Evolutionary conservation across 1,140 invertebrate genomes (phyloP).

Genomic region (Microplitis mediator): DNA sequence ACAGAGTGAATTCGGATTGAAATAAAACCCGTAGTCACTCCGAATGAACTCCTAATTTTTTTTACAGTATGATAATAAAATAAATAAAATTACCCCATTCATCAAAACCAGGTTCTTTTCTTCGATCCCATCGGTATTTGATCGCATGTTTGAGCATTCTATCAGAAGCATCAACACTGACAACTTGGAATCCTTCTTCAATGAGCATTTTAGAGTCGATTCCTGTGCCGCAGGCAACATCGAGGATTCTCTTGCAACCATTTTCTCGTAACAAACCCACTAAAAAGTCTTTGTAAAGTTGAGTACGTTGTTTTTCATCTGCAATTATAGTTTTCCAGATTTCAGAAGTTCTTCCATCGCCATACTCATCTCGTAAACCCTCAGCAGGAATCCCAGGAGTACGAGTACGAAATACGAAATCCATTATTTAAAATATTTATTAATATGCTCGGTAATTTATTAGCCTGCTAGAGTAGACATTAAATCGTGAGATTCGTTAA

Average conservation of each 20-base stretch:
- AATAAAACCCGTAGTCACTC: too few relatives aligned
- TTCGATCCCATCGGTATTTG: constrained; percentile 80
- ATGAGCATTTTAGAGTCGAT: constrained; percentile 87
- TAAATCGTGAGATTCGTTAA: not conserved
- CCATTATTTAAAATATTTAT: constrained; percentile 43
- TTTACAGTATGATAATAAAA: not conserved
- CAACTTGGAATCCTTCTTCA: constrained; percentile 84
- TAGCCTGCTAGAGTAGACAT: not conserved
- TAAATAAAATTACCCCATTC: constrained; percentile 73
- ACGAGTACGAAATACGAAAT: constrained; percentile 75
- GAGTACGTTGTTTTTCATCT: constrained; percentile 80
- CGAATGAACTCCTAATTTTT: not conserved
- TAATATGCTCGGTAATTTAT: not conserved
- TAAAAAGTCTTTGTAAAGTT: constrained; percentile 83
- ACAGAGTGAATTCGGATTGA: too few relatives aligned
- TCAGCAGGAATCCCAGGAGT: constrained; percentile 80
- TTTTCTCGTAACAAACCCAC: constrained; percentile 72
- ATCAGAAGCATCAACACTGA: constrained; percentile 86
- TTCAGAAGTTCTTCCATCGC: constrained; percentile 85
- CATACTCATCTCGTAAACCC: constrained; percentile 84
- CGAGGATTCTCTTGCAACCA: constrained; percentile 75
- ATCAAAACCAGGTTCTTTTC: constrained; percentile 80
- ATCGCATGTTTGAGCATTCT: constrained; percentile 90
- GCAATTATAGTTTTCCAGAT: constrained; percentile 89
- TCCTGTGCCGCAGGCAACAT: constrained; percentile 87